Evolutionary conservation across 2,888 invertebrate species (phyloP).

Genomic region (Palloptera scutellata): DNA sequence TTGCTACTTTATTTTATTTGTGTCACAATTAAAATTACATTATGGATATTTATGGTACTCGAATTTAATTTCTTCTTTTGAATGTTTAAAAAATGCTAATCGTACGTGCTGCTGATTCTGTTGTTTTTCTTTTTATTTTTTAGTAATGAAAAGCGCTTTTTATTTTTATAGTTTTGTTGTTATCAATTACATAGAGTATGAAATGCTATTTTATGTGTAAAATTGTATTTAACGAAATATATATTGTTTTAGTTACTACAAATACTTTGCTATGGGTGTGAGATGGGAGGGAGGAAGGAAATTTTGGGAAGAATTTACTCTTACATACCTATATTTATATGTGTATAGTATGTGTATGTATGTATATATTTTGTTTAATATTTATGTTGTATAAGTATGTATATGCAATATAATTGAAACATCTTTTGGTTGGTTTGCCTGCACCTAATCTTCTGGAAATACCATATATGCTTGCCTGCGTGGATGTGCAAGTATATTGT

Average conservation of each 20-base stretch:
- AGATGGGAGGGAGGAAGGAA: not conserved
- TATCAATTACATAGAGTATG: not conserved
- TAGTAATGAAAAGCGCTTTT: too few relatives aligned
- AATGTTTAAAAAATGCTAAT: too few relatives aligned
- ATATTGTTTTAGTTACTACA: conserved; percentile 3
- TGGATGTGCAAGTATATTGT: too few relatives aligned
- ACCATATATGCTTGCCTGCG: conserved; percentile 2
- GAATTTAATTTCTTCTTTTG: too few relatives aligned
- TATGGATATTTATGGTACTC: too few relatives aligned
- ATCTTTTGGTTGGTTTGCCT: conserved; percentile 33
- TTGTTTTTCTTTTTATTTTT: too few relatives aligned
- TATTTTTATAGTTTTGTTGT: not conserved
- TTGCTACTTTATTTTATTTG: too few relatives aligned
- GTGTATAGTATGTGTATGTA: not conserved
- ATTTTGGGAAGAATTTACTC: not conserved
- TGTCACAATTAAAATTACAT: too few relatives aligned
- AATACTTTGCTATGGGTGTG: not conserved
- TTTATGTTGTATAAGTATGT: conserved; percentile 3
- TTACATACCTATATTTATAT: not conserved
- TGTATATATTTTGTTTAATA: not conserved
- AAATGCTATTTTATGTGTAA: not conserved
- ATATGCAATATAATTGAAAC: conserved; percentile 30
- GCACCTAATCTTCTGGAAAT: conserved; percentile 26
- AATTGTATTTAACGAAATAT: conserved; percentile 4
- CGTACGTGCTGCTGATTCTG: too few relatives aligned